These are phyloP conservation scores for Exocentrus adspersus DNA, from an alignment of 2,888 invertebrate genomes.

Conservation along the genomic window DNA sequence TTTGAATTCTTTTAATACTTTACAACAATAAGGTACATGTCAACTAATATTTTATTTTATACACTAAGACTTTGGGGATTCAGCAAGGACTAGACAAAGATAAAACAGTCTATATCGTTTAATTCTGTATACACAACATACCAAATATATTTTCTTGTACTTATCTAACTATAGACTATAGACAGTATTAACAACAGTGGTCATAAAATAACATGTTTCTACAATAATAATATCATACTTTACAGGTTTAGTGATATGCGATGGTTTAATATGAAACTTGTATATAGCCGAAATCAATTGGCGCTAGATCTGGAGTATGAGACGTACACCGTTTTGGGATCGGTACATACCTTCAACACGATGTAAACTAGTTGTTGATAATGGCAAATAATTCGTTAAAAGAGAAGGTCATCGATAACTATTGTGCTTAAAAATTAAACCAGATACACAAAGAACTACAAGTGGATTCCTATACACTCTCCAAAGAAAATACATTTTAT, in stretches of 20 bases:
- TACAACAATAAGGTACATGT: conserved; percentile 49
- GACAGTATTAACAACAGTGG: conserved; percentile 17
- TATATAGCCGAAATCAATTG: neutral
- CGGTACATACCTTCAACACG: neutral
- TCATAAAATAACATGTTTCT: conserved; percentile 22
- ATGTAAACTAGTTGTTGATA: neutral
- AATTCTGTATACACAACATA: conserved; percentile 48
- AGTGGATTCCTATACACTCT: neutral
- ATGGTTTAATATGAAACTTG: neutral
- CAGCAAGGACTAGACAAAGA: conserved; percentile 48
- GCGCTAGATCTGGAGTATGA: neutral
- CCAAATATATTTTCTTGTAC: conserved; percentile 46
- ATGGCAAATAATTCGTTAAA: neutral
- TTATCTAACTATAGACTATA: conserved; percentile 23
- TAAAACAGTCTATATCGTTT: conserved; percentile 53
- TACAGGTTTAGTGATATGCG: conserved; percentile 7
- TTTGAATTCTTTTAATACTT: conserved; percentile 42
- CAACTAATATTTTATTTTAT: conserved; percentile 39
- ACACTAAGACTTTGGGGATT: conserved; percentile 38
- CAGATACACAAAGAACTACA: neutral
- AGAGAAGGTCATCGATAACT: neutral
- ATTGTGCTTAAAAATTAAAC: neutral
- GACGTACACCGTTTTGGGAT: no score
- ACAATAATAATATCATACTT: conserved; percentile 17
- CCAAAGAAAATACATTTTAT: neutral